These are phyloP conservation scores for Lasioglossum baleicum DNA, from an alignment of 1,140 invertebrate genomes.

Conservation along the genomic window DNA sequence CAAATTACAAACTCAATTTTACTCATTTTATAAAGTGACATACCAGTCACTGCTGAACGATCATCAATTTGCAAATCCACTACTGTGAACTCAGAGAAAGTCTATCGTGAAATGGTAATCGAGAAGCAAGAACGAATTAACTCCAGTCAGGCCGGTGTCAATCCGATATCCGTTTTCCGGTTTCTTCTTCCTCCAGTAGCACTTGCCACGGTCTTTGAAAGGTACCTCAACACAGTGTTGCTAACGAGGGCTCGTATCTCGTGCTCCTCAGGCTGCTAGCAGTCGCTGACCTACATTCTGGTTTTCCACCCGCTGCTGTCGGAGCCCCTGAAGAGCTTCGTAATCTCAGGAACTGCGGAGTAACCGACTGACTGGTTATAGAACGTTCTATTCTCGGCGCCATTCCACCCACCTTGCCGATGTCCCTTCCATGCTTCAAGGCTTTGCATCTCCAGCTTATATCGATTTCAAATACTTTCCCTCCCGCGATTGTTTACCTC, in stretches of 20 bases:
- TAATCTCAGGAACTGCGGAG: conserved; percentile 52
- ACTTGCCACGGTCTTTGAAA: conserved; percentile 48
- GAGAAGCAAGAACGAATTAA: conserved; percentile 17
- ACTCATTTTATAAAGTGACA: too few relatives aligned
- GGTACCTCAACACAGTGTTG: conserved; percentile 10
- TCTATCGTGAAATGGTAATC: neutral
- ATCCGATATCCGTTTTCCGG: conserved; percentile 57
- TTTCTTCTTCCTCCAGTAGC: conserved; percentile 17
- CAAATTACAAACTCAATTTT: too few relatives aligned
- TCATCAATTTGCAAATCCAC: too few relatives aligned
- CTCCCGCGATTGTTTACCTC: neutral
- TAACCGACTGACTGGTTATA: conserved; percentile 50
- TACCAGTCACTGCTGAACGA: too few relatives aligned
- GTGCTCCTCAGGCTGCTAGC: conserved; percentile 31
- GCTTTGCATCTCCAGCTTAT: conserved; percentile 28
- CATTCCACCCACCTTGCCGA: conserved; percentile 59
- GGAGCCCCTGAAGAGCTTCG: conserved; percentile 51
- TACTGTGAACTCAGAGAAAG: too few relatives aligned
- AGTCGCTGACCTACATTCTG: conserved; percentile 62
- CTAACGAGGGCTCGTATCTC: conserved; percentile 50
- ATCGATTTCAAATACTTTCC: conserved; percentile 6
- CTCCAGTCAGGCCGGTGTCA: neutral
- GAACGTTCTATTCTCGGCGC: conserved; percentile 53
- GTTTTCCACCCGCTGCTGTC: conserved; percentile 47
- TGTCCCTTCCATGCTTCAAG: conserved; percentile 55